A percentile compares a stretch with the other conserved stretches of the same genome.
Conservation (phyloP, 2,797 vertebrate genomes). For the Pampus argenteus region DNA sequence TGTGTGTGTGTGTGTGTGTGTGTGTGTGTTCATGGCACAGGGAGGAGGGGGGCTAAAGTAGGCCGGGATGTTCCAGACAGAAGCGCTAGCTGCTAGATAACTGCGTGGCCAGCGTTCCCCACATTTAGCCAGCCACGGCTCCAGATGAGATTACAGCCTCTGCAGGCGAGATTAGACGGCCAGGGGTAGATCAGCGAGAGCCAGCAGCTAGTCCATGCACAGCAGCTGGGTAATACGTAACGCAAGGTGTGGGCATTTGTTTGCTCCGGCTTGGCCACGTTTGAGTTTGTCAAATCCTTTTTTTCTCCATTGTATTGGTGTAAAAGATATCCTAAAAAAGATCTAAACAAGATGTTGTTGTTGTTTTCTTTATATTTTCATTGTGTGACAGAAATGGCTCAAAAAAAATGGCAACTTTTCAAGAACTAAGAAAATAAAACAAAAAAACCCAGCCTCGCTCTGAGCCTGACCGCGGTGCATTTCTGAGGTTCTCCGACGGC, state of each 20-base stretch:
- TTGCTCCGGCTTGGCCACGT: background rate
- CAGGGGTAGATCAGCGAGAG: constrained; percentile 47
- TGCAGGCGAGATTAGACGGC: constrained; percentile 77
- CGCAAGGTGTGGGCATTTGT: constrained; percentile 34
- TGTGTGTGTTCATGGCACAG: constrained; percentile 42
- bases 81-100: constrained; percentile 84
- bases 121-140: constrained; percentile 83
- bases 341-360: background rate
- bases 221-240: constrained; percentile 53
- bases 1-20: constrained; percentile 50
- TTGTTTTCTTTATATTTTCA: background rate
- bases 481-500: constrained; percentile 5
- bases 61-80: constrained; percentile 89
- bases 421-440: constrained; percentile 22
- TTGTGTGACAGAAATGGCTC: background rate
- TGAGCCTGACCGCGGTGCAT: constrained; percentile 1
- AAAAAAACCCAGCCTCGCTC: background rate
- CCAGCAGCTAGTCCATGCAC: constrained; percentile 23
- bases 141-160: constrained; percentile 85
- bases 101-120: constrained; percentile 84
- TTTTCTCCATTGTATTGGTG: background rate
- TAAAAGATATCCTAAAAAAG: constrained; percentile 1
- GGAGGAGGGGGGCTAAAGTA: constrained; percentile 82
- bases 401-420: constrained; percentile 31
- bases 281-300: background rate